phyloP scores from a whole-genome alignment of 2,113 vertebrate species.

The Albula goreensis region DNA sequence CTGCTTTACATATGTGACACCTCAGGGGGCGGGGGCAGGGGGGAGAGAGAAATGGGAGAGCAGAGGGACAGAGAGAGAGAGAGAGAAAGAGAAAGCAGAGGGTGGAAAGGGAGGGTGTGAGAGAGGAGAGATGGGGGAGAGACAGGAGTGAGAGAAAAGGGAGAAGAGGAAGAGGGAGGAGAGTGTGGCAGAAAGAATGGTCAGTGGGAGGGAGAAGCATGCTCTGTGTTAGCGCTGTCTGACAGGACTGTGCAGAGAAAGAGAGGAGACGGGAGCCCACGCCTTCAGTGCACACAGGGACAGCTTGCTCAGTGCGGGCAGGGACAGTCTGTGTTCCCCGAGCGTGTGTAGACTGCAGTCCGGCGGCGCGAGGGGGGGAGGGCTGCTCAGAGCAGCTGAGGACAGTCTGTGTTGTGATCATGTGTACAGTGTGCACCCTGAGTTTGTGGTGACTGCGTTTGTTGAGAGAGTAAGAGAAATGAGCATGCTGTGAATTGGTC shows the following conservation, averaged over 20 bases:
- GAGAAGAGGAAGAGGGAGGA: neutral
- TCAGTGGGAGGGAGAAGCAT: no score
- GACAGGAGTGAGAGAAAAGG: neutral
- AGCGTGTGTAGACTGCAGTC: neutral
- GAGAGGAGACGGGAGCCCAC: neutral
- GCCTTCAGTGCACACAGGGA: neutral
- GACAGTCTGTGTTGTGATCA: neutral
- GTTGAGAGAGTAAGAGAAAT: neutral
- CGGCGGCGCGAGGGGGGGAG: neutral
- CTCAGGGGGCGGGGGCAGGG: neutral
- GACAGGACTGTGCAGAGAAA: neutral
- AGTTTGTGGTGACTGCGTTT: neutral
- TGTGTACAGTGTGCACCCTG: no score
- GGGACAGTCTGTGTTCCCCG: no score
- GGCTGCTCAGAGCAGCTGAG: neutral
- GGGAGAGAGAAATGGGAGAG: neutral
- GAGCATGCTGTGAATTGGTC: neutral
- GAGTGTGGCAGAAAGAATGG: no score
- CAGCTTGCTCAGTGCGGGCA: neutral
- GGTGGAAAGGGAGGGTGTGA: neutral
- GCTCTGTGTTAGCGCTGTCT: no score
- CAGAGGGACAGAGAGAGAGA: neutral
- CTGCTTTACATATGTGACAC: neutral
- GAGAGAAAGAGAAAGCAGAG: neutral
- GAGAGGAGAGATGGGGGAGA: neutral